Conservation (phyloP, 2,888 invertebrate species). For the Trypoxylon attenuatum region DNA sequence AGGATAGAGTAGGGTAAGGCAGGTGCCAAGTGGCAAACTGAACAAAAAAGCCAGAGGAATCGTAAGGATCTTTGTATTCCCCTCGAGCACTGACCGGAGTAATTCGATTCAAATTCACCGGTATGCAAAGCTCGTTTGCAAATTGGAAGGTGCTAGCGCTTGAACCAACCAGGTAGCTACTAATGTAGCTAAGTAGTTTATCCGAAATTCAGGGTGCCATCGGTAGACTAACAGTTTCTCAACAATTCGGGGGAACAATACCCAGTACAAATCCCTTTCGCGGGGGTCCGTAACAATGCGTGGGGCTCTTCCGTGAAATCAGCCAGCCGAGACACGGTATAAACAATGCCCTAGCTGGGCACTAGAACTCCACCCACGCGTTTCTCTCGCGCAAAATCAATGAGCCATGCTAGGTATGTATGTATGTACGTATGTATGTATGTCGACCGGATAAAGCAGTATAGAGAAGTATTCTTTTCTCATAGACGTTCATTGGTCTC, state of each 20-base stretch:
- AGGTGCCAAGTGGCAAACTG: too few species aligned
- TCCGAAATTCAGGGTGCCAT: conserved; percentile 45
- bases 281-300: conserved; percentile 52
- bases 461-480: not conserved
- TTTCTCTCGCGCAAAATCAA: conserved; percentile 39
- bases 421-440: too few species aligned
- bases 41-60: too few species aligned
- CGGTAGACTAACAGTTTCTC: conserved; percentile 47
- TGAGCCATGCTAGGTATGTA: conserved; percentile 37
- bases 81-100: not conserved
- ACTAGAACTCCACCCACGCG: conserved; percentile 32
- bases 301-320: conserved; percentile 52
- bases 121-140: conserved; percentile 13
- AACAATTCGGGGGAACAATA: conserved; percentile 52
- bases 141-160: conserved; percentile 25
- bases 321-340: conserved; percentile 49
- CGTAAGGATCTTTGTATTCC: not conserved
- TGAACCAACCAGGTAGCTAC: not conserved
- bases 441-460: too few species aligned
- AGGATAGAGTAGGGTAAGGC: too few species aligned
- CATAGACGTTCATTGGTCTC: not conserved
- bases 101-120: conserved; percentile 22
- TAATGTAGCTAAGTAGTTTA: conserved; percentile 57
- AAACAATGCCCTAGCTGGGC: conserved; percentile 40
- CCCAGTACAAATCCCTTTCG: conserved; percentile 58